These are phyloP conservation scores for Bactericera cockerelli DNA, from an alignment of 1,140 invertebrate genomes.

Conservation along the genomic window DNA sequence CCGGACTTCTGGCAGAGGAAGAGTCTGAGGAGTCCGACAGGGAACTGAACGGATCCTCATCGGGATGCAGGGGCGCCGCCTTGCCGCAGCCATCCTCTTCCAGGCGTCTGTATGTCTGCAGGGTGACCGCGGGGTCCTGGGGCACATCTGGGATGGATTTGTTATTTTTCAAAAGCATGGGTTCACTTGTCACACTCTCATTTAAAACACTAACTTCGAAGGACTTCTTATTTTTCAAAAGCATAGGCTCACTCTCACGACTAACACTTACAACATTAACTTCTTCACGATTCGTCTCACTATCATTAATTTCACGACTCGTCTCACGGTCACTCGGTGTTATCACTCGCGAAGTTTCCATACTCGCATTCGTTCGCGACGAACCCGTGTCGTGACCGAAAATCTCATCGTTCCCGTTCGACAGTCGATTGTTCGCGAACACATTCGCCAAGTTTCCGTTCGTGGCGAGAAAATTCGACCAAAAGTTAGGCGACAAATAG, in stretches of 20 bases:
- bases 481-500: constrained; percentile 13
- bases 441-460: neutral
- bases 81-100: neutral
- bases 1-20: neutral
- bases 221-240: too few relatives aligned
- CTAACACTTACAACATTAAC: neutral
- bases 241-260: neutral
- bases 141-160: neutral
- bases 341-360: constrained; percentile 7
- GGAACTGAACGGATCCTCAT: neutral
- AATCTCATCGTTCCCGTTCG: constrained; percentile 1
- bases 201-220: too few relatives aligned
- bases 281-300: too few relatives aligned
- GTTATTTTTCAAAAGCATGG: neutral
- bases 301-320: too few relatives aligned
- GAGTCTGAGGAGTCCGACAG: neutral
- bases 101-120: neutral
- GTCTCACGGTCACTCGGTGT: neutral
- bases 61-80: neutral
- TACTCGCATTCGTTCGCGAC: neutral
- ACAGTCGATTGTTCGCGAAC: neutral
- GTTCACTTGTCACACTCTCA: too few relatives aligned
- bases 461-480: neutral
- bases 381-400: neutral
- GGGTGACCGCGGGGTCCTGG: neutral